Evolutionary conservation across 2,113 vertebrate species (phyloP).

Genomic region (Silurus asotus): DNA sequence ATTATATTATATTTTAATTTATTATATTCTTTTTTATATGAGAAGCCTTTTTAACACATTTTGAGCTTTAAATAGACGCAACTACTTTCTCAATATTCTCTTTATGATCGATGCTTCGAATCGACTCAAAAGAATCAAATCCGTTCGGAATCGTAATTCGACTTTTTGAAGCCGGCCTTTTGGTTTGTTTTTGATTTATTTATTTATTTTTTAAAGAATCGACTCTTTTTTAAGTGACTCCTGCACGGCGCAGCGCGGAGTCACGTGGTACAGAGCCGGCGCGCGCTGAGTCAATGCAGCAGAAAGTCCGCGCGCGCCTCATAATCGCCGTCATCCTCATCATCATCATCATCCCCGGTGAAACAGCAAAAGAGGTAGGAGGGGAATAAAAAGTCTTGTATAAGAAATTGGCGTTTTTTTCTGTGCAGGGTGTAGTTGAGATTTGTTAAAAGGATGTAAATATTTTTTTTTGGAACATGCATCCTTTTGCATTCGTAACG

Average conservation of each 20-base stretch:
- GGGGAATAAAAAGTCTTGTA: background rate
- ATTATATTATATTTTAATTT: no score
- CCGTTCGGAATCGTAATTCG: background rate
- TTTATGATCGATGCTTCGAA: no score
- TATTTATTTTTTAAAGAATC: background rate
- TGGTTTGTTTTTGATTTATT: background rate
- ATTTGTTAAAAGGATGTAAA: background rate
- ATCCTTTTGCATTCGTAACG: background rate
- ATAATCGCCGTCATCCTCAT: constrained; percentile 47
- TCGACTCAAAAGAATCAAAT: background rate
- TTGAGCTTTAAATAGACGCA: background rate
- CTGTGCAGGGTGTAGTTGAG: background rate
- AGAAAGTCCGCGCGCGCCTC: constrained; percentile 63
- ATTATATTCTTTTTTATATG: no score
- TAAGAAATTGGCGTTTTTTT: background rate
- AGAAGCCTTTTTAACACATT: background rate
- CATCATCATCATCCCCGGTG: constrained; percentile 60
- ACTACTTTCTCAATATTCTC: background rate
- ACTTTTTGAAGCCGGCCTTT: background rate
- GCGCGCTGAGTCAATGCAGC: constrained; percentile 73
- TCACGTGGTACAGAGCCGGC: constrained; percentile 69
- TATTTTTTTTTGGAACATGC: background rate
- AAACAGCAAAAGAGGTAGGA: constrained; percentile 51
- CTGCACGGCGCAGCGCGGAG: constrained; percentile 63
- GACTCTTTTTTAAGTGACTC: constrained; percentile 6